A percentile compares a stretch with the other conserved stretches of the same genome.
Evolutionary conservation across 1,140 invertebrate genomes (phyloP).

Genomic region (Oncopeltus fasciatus): DNA sequence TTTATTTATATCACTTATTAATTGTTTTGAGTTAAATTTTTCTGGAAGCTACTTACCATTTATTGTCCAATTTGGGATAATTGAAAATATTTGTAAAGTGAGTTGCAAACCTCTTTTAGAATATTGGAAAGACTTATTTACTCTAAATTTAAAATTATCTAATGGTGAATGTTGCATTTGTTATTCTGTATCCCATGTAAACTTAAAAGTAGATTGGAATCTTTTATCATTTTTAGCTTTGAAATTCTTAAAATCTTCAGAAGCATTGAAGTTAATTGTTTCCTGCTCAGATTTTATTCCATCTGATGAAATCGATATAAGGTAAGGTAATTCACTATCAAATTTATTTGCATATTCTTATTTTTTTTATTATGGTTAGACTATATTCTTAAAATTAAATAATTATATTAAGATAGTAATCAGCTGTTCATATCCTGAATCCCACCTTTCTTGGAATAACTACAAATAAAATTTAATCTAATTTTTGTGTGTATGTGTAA

Average conservation of each 20-base stretch:
- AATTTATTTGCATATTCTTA: neutral
- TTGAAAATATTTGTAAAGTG: neutral
- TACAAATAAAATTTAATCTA: neutral
- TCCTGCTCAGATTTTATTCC: conserved; percentile 29
- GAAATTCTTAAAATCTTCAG: conserved; percentile 27
- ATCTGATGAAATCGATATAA: conserved; percentile 26
- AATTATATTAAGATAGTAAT: neutral
- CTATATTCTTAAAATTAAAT: neutral
- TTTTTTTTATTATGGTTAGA: neutral
- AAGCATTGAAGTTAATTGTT: conserved; percentile 27
- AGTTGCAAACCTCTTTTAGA: neutral
- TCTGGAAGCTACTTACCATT: neutral
- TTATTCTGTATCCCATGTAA: neutral
- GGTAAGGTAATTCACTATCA: conserved; percentile 8
- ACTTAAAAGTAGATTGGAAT: conserved; percentile 26
- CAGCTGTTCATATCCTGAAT: neutral
- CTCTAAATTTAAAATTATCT: conserved; percentile 23
- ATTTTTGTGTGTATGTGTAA: neutral
- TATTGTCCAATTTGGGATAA: conserved; percentile 14
- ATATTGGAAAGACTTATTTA: conserved; percentile 7
- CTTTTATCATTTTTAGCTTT: conserved; percentile 27
- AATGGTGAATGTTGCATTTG: conserved; percentile 27
- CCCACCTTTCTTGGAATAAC: neutral
- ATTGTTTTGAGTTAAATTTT: neutral
- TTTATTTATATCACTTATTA: neutral